Evolutionary conservation across 2,797 vertebrate genomes (phyloP), one percentile per base, ranked within the genome.

Genomic region (Phaenicophaeus curvirostris): DNA sequence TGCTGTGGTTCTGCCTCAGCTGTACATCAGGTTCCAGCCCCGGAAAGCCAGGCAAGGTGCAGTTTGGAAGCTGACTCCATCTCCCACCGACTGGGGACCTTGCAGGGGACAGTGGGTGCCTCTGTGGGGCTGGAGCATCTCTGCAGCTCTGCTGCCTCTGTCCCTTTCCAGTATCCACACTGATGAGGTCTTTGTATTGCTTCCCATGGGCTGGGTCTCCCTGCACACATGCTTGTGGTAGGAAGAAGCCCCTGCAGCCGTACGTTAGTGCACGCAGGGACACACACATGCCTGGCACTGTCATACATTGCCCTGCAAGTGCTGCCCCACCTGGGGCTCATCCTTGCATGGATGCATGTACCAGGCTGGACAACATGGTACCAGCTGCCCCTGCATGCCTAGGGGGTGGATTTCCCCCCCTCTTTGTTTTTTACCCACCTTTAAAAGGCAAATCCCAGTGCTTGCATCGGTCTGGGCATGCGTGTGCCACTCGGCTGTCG

Each of bases 401-500:
- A 6, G 27, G 5, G 76, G 74, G 58, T 1, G 23, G 15, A 4
- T 62, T 28, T 6, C 6, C 14, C 9, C 4, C 5, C 2, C 16
- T 5, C 5, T 55, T 33, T 5, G 12, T 3, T 25, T 62, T 44
- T 42, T n/a, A 4, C 3, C 41, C 20, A 13, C 28, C 5, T 4
- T 6, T 48, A 44, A 55, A 21, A n/a, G 59, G 35, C 44, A 4
- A 7, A 8, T 84, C 65, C 59, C 1, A 33, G 44, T 63, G 61
- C 28, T 33, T 2, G 44, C 1, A 7, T 28, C 5, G 31, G 35
- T 18, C 67, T 11, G 39, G 28, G 13, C 67, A 30, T 21, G 13
- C 8, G 7, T 59, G 93, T 96, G 95, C 92, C 90, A 66, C 94
- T 96, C 84, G 18, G 88, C 95, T 96, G 94, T 68, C 81, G 42